Evolutionary conservation across 2,888 invertebrate genomes (phyloP), one percentile per base, ranked within the genome.

Genomic region (Tuberolachnus salignus): DNA sequence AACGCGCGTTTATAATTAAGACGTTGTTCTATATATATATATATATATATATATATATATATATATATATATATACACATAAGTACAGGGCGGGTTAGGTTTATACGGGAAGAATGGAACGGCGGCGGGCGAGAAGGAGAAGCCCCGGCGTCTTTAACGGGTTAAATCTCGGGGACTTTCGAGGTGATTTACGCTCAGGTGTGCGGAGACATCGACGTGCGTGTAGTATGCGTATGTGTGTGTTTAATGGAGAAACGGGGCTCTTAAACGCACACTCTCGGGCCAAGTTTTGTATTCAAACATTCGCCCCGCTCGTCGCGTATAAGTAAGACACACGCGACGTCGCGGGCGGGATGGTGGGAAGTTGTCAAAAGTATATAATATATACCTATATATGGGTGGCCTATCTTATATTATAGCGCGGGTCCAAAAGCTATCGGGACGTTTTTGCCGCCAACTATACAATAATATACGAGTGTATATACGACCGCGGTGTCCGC

Each of bases 191-290:
- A 75, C 66, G 34, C 3, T 16, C 51, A 75, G 55, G 49, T 66
- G 75, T 57, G n/a, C n/a, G 55, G 55, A 57, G 55, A 75, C 64
- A 57, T 57, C 75, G 57, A 67, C 19, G 75, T 14, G 19, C n/a
- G n/a, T n/a, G n/a, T n/a, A n/a, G n/a, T n/a, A n/a, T n/a, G n/a
- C n/a, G n/a, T n/a, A n/a, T 11, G 19, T 46, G 75, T 46, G 75
- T 46, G 57, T 46, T 55, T 66, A 66, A 75, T 55, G 75, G 75
- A 49, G 75, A 55, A 57, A 55, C 34, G 57, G n/a, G 55, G 75
- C 75, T 75, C 66, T 75, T 75, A 75, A 75, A 75, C 75, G 75
- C 75, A 75, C 75, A 26, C 75, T 67, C n/a, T 67, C n/a, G 75
- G 66, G 66, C 75, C 66, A 75, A 75, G 75, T 75, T 75, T 67